Conservation (phyloP, 2,888 invertebrate genomes). For the Heliconius erato region DNA sequence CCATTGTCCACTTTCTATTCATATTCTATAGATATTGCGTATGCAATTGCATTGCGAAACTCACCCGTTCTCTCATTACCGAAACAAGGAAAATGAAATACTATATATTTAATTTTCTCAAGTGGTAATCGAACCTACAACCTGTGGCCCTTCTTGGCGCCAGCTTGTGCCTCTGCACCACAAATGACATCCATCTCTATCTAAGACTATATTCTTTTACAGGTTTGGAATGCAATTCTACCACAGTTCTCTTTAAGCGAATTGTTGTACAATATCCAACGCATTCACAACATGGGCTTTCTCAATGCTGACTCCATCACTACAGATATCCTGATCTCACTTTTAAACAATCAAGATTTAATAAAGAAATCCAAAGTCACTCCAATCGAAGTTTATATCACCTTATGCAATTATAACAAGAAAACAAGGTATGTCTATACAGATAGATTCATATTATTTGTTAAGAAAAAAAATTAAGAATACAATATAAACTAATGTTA, state of each 20-base stretch:
- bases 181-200: too few species aligned
- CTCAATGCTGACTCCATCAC: slow-evolving; percentile 82
- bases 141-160: too few species aligned
- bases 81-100: background rate
- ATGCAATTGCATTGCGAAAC: too few species aligned
- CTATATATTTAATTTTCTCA: too few species aligned
- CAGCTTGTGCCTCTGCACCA: too few species aligned
- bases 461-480: background rate
- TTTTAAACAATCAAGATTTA: slow-evolving; percentile 80
- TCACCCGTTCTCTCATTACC: too few species aligned
- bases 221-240: slow-evolving; percentile 88
- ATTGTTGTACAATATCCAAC: slow-evolving; percentile 84
- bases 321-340: slow-evolving; percentile 81
- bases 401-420: slow-evolving; percentile 86
- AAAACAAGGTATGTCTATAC: slow-evolving; percentile 82
- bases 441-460: background rate
- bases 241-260: slow-evolving; percentile 83
- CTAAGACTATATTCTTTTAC: slow-evolving; percentile 6
- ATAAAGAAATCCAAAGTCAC: slow-evolving; percentile 76
- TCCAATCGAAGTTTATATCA: slow-evolving; percentile 85
- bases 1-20: too few species aligned
- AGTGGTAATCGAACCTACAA: too few species aligned
- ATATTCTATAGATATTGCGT: too few species aligned
- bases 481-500: too few species aligned
- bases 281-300: slow-evolving; percentile 87